phyloP scores from a whole-genome alignment of 2,888 invertebrate genomes.

The Dichetophora obliterata region DNA sequence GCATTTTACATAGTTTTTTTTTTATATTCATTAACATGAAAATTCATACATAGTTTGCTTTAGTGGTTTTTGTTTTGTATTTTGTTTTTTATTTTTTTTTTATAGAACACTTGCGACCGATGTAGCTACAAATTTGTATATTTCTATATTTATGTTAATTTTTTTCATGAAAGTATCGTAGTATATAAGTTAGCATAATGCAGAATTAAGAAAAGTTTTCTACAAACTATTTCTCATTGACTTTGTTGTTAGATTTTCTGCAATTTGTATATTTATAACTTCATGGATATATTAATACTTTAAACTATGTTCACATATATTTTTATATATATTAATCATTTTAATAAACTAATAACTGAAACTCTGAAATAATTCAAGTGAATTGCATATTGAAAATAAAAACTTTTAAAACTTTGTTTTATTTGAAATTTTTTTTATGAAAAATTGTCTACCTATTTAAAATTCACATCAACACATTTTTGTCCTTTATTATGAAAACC shows the following conservation, averaged over 20 bases:
- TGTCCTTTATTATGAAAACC: neutral
- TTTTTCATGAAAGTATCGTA: neutral
- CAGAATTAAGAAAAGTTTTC: neutral
- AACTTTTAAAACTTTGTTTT: constrained; percentile 1
- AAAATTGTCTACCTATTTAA: constrained; percentile 32
- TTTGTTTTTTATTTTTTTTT: constrained; percentile 14
- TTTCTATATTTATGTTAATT: neutral
- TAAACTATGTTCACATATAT: neutral
- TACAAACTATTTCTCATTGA: neutral
- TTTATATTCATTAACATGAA: constrained; percentile 39
- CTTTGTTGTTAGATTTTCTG: neutral
- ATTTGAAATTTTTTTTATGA: constrained; percentile 8
- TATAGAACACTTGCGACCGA: constrained; percentile 36
- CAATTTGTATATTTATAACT: no score
- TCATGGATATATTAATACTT: neutral
- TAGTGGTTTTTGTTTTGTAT: neutral
- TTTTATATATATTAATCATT: neutral
- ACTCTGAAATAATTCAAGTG: neutral
- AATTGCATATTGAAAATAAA: neutral
- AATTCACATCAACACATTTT: constrained; percentile 29
- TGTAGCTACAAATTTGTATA: constrained; percentile 14
- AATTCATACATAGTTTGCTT: constrained; percentile 16
- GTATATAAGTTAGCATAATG: no score
- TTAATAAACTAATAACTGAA: no score
- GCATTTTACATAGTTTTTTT: constrained; percentile 51